Base-by-base conservation (phyloP, 1,140 invertebrate species). In the Apis dorsata region DNA sequence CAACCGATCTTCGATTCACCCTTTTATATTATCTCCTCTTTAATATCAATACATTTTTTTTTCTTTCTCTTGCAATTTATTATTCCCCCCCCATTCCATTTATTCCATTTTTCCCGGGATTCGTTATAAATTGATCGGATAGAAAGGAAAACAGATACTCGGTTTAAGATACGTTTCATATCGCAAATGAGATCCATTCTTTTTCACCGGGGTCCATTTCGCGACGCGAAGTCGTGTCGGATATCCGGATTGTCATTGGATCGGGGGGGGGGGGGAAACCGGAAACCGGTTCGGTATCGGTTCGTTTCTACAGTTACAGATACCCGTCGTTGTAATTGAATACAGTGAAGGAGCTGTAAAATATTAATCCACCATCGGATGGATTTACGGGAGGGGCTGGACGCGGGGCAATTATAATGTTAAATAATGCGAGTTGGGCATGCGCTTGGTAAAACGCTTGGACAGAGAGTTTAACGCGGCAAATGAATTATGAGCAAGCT, bases 321-420 rank as follows among this genome's bases (percentile, higher is more conserved):
- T 53, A 62, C 57, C 17, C 34, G 34, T 34, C 34, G 34, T 44
- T 44, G 65, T 62, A 70, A 69, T 77, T 70, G 74, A 82, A 77
- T 69, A 69, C 65, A 34, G 21, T 44, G 62, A 82, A 68, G 49
- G 44, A 49, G 24, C 73, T 57, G 57, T 82, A 57, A 82, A 77
- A 82, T 70, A 77, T 82, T 69, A 82, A 82, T 77, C 65, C 24
- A 4, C 80, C 1, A 24, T 19, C 19, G 57, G 65, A 77, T 19
- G 62, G 75, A 77, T 77, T 82, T 72, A 77, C 70, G 65, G 21
- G 15, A n/a, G 19, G 17, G 19, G 21, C 12, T n/a, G 65, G 62
- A 15, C 44, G 24, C 7, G 34, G 34, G 17, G 57, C 59, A 77
- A 82, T 82, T 82, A 82, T 77, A 70, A 69, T n/a, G 44, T 65